Evolutionary conservation across 1,140 invertebrate species (phyloP), one percentile per base, ranked within the genome.

Genomic region (Phocides pigmalion): DNA sequence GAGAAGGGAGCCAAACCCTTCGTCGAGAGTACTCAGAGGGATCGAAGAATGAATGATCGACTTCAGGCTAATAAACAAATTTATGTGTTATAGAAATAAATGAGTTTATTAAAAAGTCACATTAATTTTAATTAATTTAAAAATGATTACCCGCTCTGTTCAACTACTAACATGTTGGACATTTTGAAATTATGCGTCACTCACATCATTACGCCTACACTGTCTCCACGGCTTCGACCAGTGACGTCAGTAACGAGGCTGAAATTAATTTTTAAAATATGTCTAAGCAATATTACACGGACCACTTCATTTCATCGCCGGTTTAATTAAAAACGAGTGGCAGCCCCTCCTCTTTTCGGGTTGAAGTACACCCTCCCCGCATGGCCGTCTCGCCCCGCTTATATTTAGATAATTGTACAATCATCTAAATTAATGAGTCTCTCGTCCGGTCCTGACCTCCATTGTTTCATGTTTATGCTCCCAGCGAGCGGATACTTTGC

Each of bases 381-480:
- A 81, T 84, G 82, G 82, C 79, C 80, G 85, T 86, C 85, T 88
- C 84, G 82, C 84, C 86, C 76, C 84, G 88, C 87, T 91, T 91
- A 91, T 89, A 89, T 91, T 91, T 91, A 91, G 88, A 91, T 91
- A 91, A 91, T 91, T 91, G 88, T 91, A 91, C 87, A 91, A 91
- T 91, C 88, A 91, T 89, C 87, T 89, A 89, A 91, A 89, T 91
- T 91, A 91, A 91, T 89, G 89, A 91, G 87, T 82, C 76, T 88
- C 80, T 85, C 82, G 86, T 89, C 85, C 87, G 85, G 84, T 78
- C 63, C 82, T 83, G 78, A 76, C 76, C 71, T 83, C 80, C 83
- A 88, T 90, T 90, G 79, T 90, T 81, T 85, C 84, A 75, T 82
- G 79, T 87, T 79, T 81, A 78, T 79, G 70, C 67, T 72, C 66